phyloP scores from a whole-genome alignment of 1,140 invertebrate species.

The Cydia pomonella region DNA sequence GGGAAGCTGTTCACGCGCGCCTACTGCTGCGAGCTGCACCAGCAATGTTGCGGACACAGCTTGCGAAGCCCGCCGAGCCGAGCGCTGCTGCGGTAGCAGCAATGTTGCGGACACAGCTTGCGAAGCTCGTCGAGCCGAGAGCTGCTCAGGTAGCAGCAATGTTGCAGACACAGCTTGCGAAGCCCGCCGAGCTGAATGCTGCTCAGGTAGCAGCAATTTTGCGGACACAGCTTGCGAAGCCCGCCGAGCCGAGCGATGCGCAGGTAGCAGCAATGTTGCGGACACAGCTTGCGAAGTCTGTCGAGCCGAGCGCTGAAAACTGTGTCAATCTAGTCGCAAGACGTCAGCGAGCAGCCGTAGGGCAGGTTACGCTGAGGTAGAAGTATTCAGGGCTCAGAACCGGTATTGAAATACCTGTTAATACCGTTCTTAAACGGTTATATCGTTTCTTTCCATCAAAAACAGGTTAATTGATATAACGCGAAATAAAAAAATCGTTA shows the following conservation, averaged over 20 bases:
- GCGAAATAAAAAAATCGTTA: too few relatives aligned
- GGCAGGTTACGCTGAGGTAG: too few relatives aligned
- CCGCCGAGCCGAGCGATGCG: conserved; percentile 49
- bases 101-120: conserved; percentile 49
- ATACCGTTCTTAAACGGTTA: too few relatives aligned
- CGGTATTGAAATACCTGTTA: too few relatives aligned
- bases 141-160: conserved; percentile 50
- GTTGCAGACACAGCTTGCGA: conserved; percentile 48
- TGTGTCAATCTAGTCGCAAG: too few relatives aligned
- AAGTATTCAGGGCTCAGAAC: too few relatives aligned
- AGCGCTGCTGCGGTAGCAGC: conserved; percentile 50
- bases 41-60: conserved; percentile 51
- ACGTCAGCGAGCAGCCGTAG: too few relatives aligned
- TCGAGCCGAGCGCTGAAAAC: conserved; percentile 42
- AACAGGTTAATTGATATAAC: too few relatives aligned
- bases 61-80: conserved; percentile 45
- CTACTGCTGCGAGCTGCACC: conserved; percentile 71
- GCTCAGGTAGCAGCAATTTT: conserved; percentile 51
- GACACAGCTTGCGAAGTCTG: conserved; percentile 38
- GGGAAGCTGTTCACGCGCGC: conserved; percentile 62
- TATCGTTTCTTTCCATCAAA: too few relatives aligned
- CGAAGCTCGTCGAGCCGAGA: conserved; percentile 44
- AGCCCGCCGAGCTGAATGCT: conserved; percentile 45
- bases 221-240: conserved; percentile 44
- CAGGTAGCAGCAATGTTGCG: conserved; percentile 53